Evolutionary conservation across 2,113 vertebrate species (phyloP).

Genomic region (Lagopus muta): DNA sequence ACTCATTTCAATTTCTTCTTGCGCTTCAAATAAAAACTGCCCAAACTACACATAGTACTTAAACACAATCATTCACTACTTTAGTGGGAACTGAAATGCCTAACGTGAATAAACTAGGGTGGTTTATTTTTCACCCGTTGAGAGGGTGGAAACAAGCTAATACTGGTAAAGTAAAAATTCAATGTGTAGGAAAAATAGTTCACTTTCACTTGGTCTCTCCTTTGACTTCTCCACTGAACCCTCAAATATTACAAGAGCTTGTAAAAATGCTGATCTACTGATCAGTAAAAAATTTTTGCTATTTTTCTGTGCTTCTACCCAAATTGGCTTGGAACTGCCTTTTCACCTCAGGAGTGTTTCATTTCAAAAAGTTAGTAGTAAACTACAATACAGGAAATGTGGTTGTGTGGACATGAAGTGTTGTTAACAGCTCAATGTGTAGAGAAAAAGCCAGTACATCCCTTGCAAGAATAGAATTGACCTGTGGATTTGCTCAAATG

Average conservation of each 20-base stretch:
- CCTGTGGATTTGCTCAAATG: neutral
- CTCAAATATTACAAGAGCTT: rapidly evolving
- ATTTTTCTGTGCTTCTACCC: neutral
- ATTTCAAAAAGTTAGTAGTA: neutral
- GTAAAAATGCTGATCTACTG: neutral
- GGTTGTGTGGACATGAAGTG: neutral
- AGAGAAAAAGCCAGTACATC: neutral
- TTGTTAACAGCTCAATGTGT: neutral
- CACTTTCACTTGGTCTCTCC: neutral
- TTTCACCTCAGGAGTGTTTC: neutral
- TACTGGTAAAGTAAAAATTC: neutral
- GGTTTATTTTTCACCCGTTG: neutral
- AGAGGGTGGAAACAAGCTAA: neutral
- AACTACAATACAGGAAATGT: neutral
- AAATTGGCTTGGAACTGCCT: neutral
- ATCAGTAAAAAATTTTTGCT: neutral
- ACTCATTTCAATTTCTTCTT: neutral
- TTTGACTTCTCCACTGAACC: neutral
- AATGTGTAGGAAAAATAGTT: neutral
- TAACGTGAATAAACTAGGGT: neutral
- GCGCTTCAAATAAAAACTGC: neutral
- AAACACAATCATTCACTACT: neutral
- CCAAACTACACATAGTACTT: neutral
- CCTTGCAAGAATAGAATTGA: neutral
- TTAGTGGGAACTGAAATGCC: neutral